A percentile compares a stretch with the other conserved stretches of the same genome.
Conservation (phyloP, 2,113 vertebrate species). For the Oreochromis niloticus region DNA sequence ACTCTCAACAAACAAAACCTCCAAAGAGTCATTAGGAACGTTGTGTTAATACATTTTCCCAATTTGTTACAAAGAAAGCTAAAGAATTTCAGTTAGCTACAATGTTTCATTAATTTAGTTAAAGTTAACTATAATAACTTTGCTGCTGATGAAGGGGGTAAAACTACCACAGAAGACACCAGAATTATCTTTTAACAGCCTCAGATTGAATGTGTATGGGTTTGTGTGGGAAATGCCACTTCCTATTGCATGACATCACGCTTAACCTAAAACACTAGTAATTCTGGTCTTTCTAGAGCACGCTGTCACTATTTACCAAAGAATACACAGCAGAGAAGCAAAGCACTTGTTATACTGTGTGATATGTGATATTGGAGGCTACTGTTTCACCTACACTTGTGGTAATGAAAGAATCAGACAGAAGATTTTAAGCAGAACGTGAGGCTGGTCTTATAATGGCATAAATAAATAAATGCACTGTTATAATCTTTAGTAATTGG, state of each 20-base stretch:
- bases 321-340: neutral
- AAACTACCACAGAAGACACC: neutral
- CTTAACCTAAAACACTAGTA: neutral
- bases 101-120: neutral
- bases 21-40: neutral
- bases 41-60: neutral
- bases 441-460: neutral
- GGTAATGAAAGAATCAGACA: neutral
- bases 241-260: neutral
- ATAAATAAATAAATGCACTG: neutral
- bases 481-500: neutral
- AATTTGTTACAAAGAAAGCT: neutral
- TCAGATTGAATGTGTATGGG: neutral
- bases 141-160: neutral
- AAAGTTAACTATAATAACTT: neutral
- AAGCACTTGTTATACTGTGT: neutral
- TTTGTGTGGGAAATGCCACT: neutral
- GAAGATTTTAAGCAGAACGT: neutral
- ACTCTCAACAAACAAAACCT: accelerated
- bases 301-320: neutral
- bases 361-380: neutral
- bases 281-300: neutral
- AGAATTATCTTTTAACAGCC: neutral
- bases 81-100: neutral
- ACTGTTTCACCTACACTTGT: neutral